Evolutionary conservation across 2,113 vertebrate genomes (phyloP).

Genomic region (Symphodus melops): DNA sequence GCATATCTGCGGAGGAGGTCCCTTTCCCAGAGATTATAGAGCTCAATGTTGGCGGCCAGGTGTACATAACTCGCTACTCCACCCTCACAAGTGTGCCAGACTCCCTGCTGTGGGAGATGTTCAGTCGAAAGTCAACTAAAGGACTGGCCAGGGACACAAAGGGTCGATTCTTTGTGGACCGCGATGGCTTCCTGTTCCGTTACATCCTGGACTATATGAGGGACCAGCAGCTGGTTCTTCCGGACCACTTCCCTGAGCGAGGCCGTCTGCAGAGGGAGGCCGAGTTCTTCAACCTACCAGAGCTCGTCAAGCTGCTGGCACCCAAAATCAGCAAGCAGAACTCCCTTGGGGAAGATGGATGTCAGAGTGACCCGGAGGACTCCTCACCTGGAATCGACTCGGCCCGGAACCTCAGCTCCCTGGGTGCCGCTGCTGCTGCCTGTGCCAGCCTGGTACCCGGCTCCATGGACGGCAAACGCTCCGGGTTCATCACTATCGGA

Average conservation of each 20-base stretch:
- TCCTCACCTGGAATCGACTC: constrained; percentile 83
- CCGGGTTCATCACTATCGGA: constrained; percentile 94
- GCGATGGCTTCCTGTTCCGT: constrained; percentile 94
- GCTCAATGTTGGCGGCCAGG: constrained; percentile 94
- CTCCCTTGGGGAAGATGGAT: constrained; percentile 89
- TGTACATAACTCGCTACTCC: constrained; percentile 93
- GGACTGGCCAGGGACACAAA: constrained; percentile 92
- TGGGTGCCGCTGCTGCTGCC: constrained; percentile 59
- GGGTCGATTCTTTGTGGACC: constrained; percentile 93
- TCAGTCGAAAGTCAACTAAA: constrained; percentile 85
- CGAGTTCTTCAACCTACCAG: constrained; percentile 92
- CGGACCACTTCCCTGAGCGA: constrained; percentile 93
- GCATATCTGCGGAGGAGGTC: constrained; percentile 82
- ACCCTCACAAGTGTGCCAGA: constrained; percentile 91
- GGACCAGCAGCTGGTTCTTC: constrained; percentile 92
- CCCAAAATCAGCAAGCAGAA: constrained; percentile 92
- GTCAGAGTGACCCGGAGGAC: constrained; percentile 91
- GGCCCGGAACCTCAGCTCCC: constrained; percentile 75
- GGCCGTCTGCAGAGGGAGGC: constrained; percentile 92
- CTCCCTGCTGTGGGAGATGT: constrained; percentile 93
- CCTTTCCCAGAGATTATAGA: constrained; percentile 93
- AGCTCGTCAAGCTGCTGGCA: constrained; percentile 88
- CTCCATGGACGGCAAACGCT: constrained; percentile 80
- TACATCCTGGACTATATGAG: constrained; percentile 96
- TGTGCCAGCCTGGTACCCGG: constrained; percentile 61